These are phyloP conservation scores for Beris morrisii DNA, from an alignment of 2,888 invertebrate genomes.

Conservation along the genomic window DNA sequence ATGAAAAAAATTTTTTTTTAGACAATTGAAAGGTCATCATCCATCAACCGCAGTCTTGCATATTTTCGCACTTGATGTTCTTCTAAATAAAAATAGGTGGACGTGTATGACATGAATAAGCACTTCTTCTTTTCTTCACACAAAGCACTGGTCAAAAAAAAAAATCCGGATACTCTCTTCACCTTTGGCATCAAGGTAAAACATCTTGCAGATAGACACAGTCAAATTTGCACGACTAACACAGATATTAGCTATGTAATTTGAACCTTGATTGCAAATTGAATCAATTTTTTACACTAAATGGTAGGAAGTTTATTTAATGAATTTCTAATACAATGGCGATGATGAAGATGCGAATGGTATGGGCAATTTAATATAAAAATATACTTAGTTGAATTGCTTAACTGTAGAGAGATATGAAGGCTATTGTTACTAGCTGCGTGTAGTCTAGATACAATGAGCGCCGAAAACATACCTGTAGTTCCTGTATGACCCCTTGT, in stretches of 20 bases:
- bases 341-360: not conserved
- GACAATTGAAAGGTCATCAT: constrained; percentile 3
- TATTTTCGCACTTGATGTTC: too few relatives aligned
- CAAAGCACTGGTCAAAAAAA: not conserved
- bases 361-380: too few relatives aligned
- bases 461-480: too few relatives aligned
- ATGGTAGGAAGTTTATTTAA: constrained; percentile 7
- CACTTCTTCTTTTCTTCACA: constrained; percentile 12
- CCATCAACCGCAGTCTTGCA: too few relatives aligned
- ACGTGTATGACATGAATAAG: constrained; percentile 17
- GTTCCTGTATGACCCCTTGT: too few relatives aligned
- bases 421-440: too few relatives aligned
- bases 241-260: not conserved
- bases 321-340: not conserved
- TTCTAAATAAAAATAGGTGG: constrained; percentile 7
- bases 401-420: too few relatives aligned
- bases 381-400: too few relatives aligned
- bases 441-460: too few relatives aligned
- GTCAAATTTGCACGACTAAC: constrained; percentile 2
- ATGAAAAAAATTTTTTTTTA: not conserved
- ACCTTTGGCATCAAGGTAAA: constrained; percentile 28
- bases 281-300: not conserved
- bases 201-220: constrained; percentile 10
- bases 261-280: too few relatives aligned
- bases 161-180: constrained; percentile 29